Base-by-base conservation (phyloP, 1,140 invertebrate genomes). In the Acromyrmex echinatior region DNA sequence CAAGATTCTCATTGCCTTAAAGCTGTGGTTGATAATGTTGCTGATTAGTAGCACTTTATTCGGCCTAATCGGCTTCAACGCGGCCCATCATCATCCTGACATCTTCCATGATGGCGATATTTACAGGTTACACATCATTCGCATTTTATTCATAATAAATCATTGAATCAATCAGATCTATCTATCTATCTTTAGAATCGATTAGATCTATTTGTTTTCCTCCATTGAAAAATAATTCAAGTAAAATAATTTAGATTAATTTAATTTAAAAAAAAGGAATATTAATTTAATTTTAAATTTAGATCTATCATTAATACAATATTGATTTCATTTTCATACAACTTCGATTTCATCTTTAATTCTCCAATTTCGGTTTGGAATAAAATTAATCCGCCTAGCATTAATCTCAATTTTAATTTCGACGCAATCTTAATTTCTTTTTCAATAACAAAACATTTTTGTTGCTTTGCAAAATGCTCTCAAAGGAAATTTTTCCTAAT, bases 31-130 rank as follows among this genome's bases (percentile, higher is more conserved):
- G 0, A 94, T 95, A 70, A 96, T 98, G 35, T 91, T 97, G 14
- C 81, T 96, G 5, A 91, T 96, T 0, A 95, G 93, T 0, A 98
- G 97, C 92, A 96, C 97, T 25, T 86, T 96, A 2, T 98, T 98
- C 92, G 94, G 92, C 14, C 88, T 96, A 1, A 96, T 98, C 62
- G 98, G 97, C 4, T 86, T 98, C 0, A 98, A 97, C 93, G 98
- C 97, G 5, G 97, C 97, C 53, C 98, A 98, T 96, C 98, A 98
- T 94, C 97, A 98, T 95, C 97, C 98, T 0, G 96, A 98, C 49
- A 97, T 98, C 76, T 98, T 98, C 93, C 98, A 98, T 90, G 98
- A 98, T 92, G 98, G 98, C 5, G 98, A 98, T 93, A 94, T 93
- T 88, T 93, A 89, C 87, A 96, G 96, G 91, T 95, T 70, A 53